Evolutionary conservation across 1,140 invertebrate genomes (phyloP), one percentile per base, ranked within the genome.

Genomic region (Zaprionus gabonicus): DNA sequence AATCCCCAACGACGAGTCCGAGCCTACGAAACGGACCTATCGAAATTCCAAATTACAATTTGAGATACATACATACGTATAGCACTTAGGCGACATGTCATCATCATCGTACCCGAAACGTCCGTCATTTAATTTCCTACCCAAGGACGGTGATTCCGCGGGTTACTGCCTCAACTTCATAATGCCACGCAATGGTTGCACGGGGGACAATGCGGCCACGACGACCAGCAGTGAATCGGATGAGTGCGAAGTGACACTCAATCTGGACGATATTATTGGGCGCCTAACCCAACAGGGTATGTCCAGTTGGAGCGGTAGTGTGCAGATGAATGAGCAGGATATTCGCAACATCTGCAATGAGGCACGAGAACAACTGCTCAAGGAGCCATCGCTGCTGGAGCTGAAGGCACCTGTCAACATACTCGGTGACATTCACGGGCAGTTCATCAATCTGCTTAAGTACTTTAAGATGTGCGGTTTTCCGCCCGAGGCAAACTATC

Each of bases 401-500:
- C 94, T 99, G 56, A 97, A 99, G 94, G 98, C 99, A 46, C 99
- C 99, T 55, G 94, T 99, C 36, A 99, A 99, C 94, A 98, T 99
- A 82, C 99, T 99, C 94, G 97, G 98, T 94, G 99, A 99, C 93
- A 99, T 99, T 82, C 99, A 99, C 93, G 99, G 99, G 67, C 98
- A 99, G 94, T 99, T 99, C 93, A 98, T 97, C 91, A 99, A 99
- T 94, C 94, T 99, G 28, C 93, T 99, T 70, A 95, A 98, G 91
- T 94, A 99, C 78, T 99, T 99, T 93, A 98, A 99, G 91, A 99
- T 99, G 93, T 98, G 98, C 66, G 98, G 99, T 12, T 99, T 99
- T 93, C 99, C 99, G 46, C 99, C 99, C 15, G 98, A 99, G 92
- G 97, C 98, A 25, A 99, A 99, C 93, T 99, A 99, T 94, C 94